Evolutionary conservation across 2,113 vertebrate genomes (phyloP).

Genomic region (Acanthisitta chloris): DNA sequence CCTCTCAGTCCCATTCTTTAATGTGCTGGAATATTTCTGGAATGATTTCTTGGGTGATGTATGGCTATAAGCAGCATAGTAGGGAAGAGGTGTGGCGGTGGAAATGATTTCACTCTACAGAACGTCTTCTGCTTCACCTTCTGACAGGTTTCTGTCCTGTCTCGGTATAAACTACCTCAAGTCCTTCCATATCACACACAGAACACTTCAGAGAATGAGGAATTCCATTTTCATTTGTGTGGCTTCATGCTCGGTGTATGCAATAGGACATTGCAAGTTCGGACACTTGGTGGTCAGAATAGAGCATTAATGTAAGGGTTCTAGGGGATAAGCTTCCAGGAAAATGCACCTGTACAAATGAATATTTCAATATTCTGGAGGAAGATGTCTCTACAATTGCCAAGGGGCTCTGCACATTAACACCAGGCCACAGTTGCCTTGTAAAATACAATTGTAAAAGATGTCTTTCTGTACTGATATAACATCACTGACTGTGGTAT

Average conservation of each 20-base stretch:
- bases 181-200: not conserved
- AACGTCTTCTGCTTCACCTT: not conserved
- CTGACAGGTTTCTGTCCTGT: not conserved
- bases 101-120: not conserved
- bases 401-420: not conserved
- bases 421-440: not conserved
- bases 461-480: not conserved
- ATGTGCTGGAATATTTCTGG: not conserved
- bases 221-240: not conserved
- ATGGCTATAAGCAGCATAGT: accelerated
- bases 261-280: not conserved
- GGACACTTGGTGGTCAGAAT: not conserved
- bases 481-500: not conserved
- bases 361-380: not conserved
- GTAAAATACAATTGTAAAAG: not conserved
- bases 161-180: not conserved
- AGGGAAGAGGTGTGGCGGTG: not conserved
- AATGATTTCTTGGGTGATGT: not conserved
- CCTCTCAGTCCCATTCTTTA: not conserved
- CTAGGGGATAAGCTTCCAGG: not conserved
- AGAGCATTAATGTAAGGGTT: not conserved
- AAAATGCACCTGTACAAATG: not conserved
- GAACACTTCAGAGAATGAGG: not conserved
- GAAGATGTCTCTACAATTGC: not conserved
- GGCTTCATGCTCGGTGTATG: not conserved